Evolutionary conservation across 2,113 vertebrate genomes (phyloP).

Genomic region (Siphamia tubifer): DNA sequence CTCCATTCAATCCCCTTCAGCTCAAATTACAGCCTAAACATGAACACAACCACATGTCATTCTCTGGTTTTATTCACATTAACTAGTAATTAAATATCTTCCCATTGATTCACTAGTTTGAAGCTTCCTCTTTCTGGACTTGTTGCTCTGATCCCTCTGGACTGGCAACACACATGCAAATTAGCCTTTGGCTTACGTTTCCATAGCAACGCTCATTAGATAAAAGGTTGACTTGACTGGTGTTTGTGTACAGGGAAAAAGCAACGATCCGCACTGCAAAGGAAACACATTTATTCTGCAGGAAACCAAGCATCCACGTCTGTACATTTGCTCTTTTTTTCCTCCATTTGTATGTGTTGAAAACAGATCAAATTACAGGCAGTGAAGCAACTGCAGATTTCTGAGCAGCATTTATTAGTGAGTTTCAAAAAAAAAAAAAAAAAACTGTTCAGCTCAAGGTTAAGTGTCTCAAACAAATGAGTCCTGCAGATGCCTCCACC

Average conservation of each 20-base stretch:
- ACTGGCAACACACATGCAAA: constrained; percentile 39
- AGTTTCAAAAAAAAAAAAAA: too few relatives aligned
- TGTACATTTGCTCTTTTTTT: neutral
- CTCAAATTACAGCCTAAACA: neutral
- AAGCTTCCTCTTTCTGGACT: neutral
- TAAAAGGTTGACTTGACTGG: constrained; percentile 43
- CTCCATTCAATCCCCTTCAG: neutral
- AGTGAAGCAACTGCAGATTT: neutral
- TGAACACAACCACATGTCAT: neutral
- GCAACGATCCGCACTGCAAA: neutral
- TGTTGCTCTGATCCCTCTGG: neutral
- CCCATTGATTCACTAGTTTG: neutral
- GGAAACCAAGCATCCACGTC: neutral
- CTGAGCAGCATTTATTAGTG: too few relatives aligned
- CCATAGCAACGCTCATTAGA: constrained; percentile 71
- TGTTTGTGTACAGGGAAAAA: constrained; percentile 30
- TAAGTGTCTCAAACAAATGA: neutral
- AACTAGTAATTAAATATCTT: neutral
- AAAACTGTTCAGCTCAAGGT: too few relatives aligned
- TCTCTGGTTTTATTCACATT: neutral
- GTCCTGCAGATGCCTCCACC: neutral
- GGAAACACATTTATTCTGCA: neutral
- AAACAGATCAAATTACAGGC: too few relatives aligned
- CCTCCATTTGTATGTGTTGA: neutral
- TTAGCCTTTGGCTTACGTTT: constrained; percentile 43